Base-by-base conservation (phyloP, 2,888 invertebrate genomes). In the Scaptomyza parva region DNA sequence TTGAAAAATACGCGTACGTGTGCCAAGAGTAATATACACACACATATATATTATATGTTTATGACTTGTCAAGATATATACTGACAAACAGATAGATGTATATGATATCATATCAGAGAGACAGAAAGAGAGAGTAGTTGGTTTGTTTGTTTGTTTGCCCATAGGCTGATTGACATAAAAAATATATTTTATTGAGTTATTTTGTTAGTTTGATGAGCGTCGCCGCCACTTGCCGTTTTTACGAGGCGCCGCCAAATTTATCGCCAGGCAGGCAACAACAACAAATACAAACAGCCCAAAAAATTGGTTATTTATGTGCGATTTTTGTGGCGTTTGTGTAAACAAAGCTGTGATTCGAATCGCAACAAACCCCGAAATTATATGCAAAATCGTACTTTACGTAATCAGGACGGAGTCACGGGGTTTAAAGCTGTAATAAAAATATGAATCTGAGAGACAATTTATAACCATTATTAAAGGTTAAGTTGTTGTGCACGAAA, bases 141-240 rank as follows among this genome's bases (percentile, higher is more conserved):
- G 65, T 78, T 76, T 76, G 70, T 68, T 60, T 51, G 47, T 69
- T 83, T 78, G 55, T 54, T 61, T 70, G 64, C n/a, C 71, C 67
- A 20, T 51, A 51, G 74, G 70, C 82, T 88, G 84, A 84, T 88
- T 84, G 88, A 84, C 84, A 84, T 79, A 83, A 70, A 83, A 74
- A 58, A 58, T 57, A 51, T 69, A 77, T 83, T 79, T 84, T 84
- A 77, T 77, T 70, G 72, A 67, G 80, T 52, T 70, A 79, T 78
- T 88, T 77, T 83, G 83, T 77, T 81, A 85, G 77, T 79, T 86
- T 87, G 77, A 75, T 77, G 78, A 61, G 69, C 75, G 70, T 47
- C 64, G 48, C 69, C 75, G 70, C 48, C 64, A 51, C 69, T 81
- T 70, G 70, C 55, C 61, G 62, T 65, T 83, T 79, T 66, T 78